Evolutionary conservation across 2,888 invertebrate species (phyloP).

Genomic region (Leucophora obtusa): DNA sequence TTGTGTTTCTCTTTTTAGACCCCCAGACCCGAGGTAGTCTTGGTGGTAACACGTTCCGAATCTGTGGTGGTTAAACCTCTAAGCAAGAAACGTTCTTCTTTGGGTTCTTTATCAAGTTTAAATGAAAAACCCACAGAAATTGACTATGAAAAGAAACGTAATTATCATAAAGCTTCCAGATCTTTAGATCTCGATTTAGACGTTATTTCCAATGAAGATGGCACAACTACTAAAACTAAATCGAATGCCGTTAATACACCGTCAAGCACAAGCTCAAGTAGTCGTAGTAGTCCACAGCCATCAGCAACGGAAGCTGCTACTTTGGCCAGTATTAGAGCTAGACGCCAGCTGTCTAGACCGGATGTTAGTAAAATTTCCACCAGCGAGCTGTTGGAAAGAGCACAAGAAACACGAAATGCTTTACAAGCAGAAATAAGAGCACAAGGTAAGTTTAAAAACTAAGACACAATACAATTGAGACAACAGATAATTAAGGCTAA

Average conservation of each 20-base stretch:
- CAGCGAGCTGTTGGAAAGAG: constrained; percentile 76
- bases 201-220: constrained; percentile 75
- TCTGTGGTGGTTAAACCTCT: constrained; percentile 76
- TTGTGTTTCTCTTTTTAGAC: constrained; percentile 81
- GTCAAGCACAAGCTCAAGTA: constrained; percentile 69
- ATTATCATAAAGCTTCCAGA: constrained; percentile 77
- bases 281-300: constrained; percentile 69
- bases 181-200: constrained; percentile 78
- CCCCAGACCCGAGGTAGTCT: constrained; percentile 87
- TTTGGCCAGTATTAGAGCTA: constrained; percentile 73
- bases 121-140: constrained; percentile 76
- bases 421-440: constrained; percentile 77
- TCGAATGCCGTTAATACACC: constrained; percentile 47
- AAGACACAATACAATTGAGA: background rate
- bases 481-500: too few relatives aligned
- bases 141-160: constrained; percentile 76
- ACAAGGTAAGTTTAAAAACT: constrained; percentile 70
- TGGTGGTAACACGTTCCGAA: constrained; percentile 84
- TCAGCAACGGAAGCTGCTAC: constrained; percentile 70
- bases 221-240: constrained; percentile 33
- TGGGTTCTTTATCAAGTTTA: constrained; percentile 78
- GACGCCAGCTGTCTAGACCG: constrained; percentile 75
- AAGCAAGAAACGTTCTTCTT: constrained; percentile 77
- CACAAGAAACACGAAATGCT: constrained; percentile 76
- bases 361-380: constrained; percentile 77